Percentiles rank a stretch among this genome's conserved stretches.
Conservation (phyloP, 2,113 vertebrate genomes). For the Rhagologus leucostigma region DNA sequence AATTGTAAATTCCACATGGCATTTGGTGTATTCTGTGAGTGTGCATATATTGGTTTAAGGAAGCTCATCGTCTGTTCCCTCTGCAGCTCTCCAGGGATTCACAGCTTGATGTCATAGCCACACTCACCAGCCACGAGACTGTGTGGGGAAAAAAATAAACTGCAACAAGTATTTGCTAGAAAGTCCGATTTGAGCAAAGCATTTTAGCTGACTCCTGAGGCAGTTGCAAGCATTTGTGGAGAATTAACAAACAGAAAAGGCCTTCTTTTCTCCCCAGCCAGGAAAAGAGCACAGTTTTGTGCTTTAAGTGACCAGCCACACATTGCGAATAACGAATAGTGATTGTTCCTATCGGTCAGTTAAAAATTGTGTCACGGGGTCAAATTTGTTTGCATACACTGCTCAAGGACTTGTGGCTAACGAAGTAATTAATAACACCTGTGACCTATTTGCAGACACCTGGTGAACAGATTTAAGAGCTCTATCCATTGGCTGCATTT, state of each 20-base stretch:
- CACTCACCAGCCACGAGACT: fast-evolving
- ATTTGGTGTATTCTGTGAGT: neutral
- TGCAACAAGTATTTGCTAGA: neutral
- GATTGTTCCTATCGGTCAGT: neutral
- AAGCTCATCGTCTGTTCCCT: neutral
- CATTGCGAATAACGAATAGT: neutral
- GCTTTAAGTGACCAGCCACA: neutral
- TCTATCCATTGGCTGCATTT: neutral
- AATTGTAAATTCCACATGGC: neutral
- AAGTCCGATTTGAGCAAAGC: neutral
- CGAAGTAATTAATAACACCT: neutral
- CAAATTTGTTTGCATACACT: constrained; percentile 46
- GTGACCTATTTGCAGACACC: neutral
- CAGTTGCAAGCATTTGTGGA: neutral
- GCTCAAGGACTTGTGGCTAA: constrained; percentile 13
- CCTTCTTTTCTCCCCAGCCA: neutral
- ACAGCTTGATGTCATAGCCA: neutral
- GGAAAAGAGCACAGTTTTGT: neutral
- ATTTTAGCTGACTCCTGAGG: neutral
- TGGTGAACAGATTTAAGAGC: neutral
- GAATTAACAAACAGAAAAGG: neutral
- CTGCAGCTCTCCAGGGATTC: neutral
- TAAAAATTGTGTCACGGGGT: constrained; percentile 27
- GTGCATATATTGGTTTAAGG: neutral
- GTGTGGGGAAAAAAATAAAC: neutral